Base-by-base conservation (phyloP, 2,888 invertebrate genomes). In the Tortricodes alternella region DNA sequence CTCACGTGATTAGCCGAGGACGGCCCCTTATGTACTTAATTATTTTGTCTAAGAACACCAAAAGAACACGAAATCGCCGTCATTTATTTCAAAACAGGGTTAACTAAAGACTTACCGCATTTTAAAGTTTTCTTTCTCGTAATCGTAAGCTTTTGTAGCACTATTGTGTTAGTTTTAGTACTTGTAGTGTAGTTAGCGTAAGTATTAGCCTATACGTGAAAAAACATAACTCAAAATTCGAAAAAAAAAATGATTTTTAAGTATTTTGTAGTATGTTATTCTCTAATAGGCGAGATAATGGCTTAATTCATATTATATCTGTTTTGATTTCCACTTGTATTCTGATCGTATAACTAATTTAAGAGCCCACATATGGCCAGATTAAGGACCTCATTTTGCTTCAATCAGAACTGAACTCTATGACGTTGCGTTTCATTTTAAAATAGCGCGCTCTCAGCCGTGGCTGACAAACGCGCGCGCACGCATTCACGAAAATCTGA, bases 171-270 rank as follows among this genome's bases (percentile, higher is more conserved):
- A 29, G 29, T 1, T 3, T 29, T n/a, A 29, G 29, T 11, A 27
- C 27, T 11, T 29, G 29, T 29, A 29, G 29, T 11, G n/a, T 56
- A 55, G 53, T 32, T 51, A 38, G 34, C n/a, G 11, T 56, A 44
- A 50, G 29, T 46, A 53, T 46, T 56, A 56, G 56, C 49, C 56
- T 49, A 32, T 56, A 56, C 43, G 23, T 43, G 49, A 55, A 56
- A 44, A 56, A 56, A 13, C 56, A 46, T 60, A 59, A 59, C 41
- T 59, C 51, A 55, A 62, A 57, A 58, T 53, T 61, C 35, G 50
- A 53, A 53, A 55, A 50, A 46, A 53, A 57, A 49, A 43, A 18
- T 38, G 39, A 61, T 56, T 53, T 56, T 50, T 44, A 56, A 50
- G 49, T 50, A 56, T 56, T 56, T 56, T 56, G 56, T 56, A 56